Base-by-base conservation (phyloP, 2,888 invertebrate genomes). In the Drosophila nr. perissopoda region DNA sequence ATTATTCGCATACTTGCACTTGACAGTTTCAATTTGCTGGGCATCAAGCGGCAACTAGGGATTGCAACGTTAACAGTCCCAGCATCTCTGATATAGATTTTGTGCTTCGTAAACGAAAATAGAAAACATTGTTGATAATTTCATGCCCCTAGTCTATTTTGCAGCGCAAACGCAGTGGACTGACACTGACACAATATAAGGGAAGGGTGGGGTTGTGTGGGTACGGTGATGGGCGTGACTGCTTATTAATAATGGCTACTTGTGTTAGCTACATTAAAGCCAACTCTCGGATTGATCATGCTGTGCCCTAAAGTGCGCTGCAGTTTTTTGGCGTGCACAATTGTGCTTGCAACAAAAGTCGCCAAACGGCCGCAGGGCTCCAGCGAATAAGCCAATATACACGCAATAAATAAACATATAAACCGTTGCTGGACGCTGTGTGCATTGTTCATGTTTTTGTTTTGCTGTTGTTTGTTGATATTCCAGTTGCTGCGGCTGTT, bases 11-110 rank as follows among this genome's bases (percentile, higher is more conserved):
- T n/a, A 42, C 31, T 45, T 87, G 88, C 86, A 74, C 62, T 78
- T 88, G 86, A 85, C 85, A 88, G 79, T 88, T 85, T 86, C 85
- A 85, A 88, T 88, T 88, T 85, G 88, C 83, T 62, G 69, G 88
- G 79, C 75, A 80, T 79, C 86, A 81, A 74, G 79, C 81, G 69
- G 69, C 81, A 88, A 72, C 86, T 77, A 73, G 73, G 76, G 75
- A 76, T 76, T 77, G 80, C 79, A 83, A 78, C 76, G 74, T 77
- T 82, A 76, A 80, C 72, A 71, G 69, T 40, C 38, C 53, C 40
- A 66, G 21, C 68, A 69, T 70, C 57, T 51, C 40, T 51, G 66
- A 54, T 69, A 58, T 59, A 45, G 34, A 48, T 49, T 51, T 54
- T 67, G 18, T 57, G 27, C 27, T 8, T 4, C 11, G 21, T 45